Base-by-base conservation (phyloP, 2,797 vertebrate genomes). In the Bryconaethiops microstoma region DNA sequence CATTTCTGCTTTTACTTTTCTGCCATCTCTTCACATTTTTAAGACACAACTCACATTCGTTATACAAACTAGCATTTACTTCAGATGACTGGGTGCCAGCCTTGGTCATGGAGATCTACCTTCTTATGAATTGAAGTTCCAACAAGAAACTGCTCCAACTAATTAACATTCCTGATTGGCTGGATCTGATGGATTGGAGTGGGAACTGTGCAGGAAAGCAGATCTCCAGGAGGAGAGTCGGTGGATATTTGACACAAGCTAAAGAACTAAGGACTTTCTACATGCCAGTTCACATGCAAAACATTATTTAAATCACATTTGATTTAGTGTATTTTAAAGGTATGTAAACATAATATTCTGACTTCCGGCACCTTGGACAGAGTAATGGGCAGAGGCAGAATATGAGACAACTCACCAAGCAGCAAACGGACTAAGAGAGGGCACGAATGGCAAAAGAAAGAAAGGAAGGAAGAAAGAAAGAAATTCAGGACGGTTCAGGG, bases 361-460 rank as follows among this genome's bases (percentile, higher is more conserved):
- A 67, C 75, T 45, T 39, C 59, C 52, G 73, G 80, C 69, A 77
- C 75, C 57, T 77, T 62, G 0, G 19, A 21, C 21, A 35, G 13
- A n/a, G 57, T 25, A 17, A 6, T 7, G n/a, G 45, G 12, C 62
- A 76, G 60, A 54, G 1, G 35, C 64, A 78, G 35, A 78, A n/a
- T 29, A 78, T 78, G 76, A 82, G 84, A 88, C 83, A 87, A 94
- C 94, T 94, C 93, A 94, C 93, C 94, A 95, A 88, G 92, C 93
- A 83, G 93, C 93, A 73, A 95, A 94, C 74, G 92, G 94, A 91
- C 93, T 95, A 89, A 89, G 78, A 76, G 79, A 50, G 67, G 17
- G 85, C 74, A 78, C 78, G 78, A 65, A 78, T 73, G 60, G 75
- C 39, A 52, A 14, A 70, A 80, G 21, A 72, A 59, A 74, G 59